phyloP scores from a whole-genome alignment of 2,797 vertebrate species.

The Anguilla marmorata region DNA sequence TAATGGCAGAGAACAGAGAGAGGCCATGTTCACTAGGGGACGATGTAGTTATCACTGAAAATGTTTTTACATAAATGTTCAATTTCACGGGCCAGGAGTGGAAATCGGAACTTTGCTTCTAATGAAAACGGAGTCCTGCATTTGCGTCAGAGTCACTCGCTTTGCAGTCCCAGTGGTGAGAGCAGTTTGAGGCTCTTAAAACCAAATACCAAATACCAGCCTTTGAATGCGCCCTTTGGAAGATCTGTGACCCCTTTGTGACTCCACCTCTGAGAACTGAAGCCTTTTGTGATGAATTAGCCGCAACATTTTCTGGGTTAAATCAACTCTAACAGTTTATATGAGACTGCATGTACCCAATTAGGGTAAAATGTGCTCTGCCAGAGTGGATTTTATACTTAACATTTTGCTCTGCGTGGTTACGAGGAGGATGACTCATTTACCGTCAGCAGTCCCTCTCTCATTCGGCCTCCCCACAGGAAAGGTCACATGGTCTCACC shows the following conservation, averaged over 20 bases:
- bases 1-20: constrained; percentile 25
- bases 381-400: background rate
- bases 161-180: background rate
- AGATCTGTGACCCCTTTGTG: background rate
- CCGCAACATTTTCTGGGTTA: background rate
- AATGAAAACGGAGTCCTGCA: background rate
- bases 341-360: background rate
- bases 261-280: background rate
- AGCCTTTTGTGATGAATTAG: background rate
- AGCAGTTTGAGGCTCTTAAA: background rate
- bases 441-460: background rate
- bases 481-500: background rate
- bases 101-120: background rate
- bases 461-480: background rate
- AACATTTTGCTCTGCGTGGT: background rate
- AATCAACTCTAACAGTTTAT: background rate
- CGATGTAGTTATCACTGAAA: constrained; percentile 1
- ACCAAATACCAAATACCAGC: background rate
- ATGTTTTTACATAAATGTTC: background rate
- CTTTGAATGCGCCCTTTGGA: background rate
- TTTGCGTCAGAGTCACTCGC: background rate
- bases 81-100: background rate
- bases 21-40: background rate
- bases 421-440: background rate
- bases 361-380: background rate